Percentiles rank a stretch among this genome's conserved stretches.
Evolutionary conservation across 2,888 invertebrate species (phyloP).

Genomic region (Eremobia ochroleuca): DNA sequence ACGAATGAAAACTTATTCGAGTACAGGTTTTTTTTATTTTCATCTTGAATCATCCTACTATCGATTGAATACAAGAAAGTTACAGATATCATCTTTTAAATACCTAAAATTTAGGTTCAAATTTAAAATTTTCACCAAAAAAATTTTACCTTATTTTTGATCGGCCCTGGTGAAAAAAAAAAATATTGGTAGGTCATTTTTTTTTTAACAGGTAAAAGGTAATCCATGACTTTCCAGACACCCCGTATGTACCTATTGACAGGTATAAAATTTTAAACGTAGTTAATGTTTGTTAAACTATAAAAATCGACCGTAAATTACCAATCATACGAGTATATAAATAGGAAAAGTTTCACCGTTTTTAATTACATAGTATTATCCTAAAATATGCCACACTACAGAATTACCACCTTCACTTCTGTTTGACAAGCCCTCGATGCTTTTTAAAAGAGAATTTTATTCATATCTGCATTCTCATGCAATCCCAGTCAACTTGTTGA

Average conservation of each 20-base stretch:
- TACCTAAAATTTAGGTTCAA: no score
- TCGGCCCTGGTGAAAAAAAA: no score
- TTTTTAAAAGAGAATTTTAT: constrained; percentile 51
- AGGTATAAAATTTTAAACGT: background rate
- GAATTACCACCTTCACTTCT: background rate
- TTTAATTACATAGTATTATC: background rate
- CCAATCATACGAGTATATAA: background rate
- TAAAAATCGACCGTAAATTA: background rate
- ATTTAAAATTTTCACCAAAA: no score
- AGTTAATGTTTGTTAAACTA: background rate
- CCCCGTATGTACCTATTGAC: background rate
- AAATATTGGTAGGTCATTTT: no score
- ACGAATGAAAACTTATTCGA: no score
- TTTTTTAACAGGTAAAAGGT: no score
- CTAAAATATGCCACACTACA: background rate
- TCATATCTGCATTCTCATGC: constrained; percentile 52
- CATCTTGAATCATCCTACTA: no score
- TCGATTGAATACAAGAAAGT: no score
- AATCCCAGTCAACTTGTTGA: constrained; percentile 67
- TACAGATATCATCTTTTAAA: no score
- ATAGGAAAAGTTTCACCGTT: background rate
- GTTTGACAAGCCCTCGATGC: constrained; percentile 16
- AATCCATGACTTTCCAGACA: no score
- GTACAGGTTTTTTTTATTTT: no score
- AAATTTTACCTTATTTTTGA: no score